These are phyloP conservation scores for Melipona beecheii DNA, from an alignment of 2,888 invertebrate genomes.

Conservation along the genomic window DNA sequence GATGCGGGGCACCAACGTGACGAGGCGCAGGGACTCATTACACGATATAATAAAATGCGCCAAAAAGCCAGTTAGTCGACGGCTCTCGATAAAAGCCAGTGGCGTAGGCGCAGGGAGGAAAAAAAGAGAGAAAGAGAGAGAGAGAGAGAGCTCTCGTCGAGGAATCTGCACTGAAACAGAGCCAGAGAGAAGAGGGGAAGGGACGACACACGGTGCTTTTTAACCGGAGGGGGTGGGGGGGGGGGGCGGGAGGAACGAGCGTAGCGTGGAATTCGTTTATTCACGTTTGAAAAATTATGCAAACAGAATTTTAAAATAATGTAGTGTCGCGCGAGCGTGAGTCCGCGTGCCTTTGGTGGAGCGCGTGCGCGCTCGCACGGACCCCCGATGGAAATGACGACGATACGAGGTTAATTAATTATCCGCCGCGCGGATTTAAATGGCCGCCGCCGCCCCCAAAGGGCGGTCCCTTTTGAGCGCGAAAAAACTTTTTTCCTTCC, in stretches of 20 bases:
- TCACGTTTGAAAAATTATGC: constrained; percentile 70
- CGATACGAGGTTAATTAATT: constrained; percentile 63
- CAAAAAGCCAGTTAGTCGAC: constrained; percentile 77
- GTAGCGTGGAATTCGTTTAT: constrained; percentile 68
- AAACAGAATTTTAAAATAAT: constrained; percentile 68
- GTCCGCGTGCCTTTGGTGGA: constrained; percentile 8
- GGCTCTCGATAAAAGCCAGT: constrained; percentile 68
- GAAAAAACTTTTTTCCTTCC: constrained; percentile 54
- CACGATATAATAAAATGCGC: constrained; percentile 79
- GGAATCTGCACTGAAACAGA: constrained; percentile 45
- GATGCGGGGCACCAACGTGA: constrained; percentile 72
- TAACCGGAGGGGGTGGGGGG: constrained; percentile 33
- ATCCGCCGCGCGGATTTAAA: constrained; percentile 57
- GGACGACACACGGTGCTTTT: constrained; percentile 41
- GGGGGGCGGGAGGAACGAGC: constrained; percentile 31
- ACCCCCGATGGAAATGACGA: constrained; percentile 60
- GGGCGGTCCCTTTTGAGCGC: constrained; percentile 41
- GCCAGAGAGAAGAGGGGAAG: not conserved
- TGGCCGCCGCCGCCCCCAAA: constrained; percentile 35
- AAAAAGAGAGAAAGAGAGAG: not conserved
- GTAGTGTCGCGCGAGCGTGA: constrained; percentile 50
- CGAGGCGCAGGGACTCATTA: constrained; percentile 75
- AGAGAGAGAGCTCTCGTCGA: not conserved
- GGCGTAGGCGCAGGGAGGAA: constrained; percentile 47
- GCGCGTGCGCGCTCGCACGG: constrained; percentile 29